Evolutionary conservation across 2,888 invertebrate genomes (phyloP).

Genomic region (Itoplectis maculator): DNA sequence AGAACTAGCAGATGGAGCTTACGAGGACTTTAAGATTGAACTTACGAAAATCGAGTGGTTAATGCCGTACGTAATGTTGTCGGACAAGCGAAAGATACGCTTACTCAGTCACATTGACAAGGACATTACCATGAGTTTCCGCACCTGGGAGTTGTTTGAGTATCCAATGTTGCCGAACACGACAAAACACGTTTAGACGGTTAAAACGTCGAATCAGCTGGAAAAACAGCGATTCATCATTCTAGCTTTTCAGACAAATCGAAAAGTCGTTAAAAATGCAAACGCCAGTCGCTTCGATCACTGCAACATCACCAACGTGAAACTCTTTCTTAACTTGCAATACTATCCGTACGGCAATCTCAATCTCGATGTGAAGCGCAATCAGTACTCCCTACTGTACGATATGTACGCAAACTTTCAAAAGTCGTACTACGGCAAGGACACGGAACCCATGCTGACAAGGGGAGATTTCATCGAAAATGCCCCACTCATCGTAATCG

Average conservation of each 20-base stretch:
- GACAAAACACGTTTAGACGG: constrained; percentile 75
- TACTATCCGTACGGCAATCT: constrained; percentile 77
- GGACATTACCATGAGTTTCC: constrained; percentile 71
- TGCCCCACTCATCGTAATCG: constrained; percentile 22
- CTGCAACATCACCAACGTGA: constrained; percentile 79
- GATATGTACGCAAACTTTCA: constrained; percentile 74
- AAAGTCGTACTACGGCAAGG: constrained; percentile 22
- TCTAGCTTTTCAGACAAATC: constrained; percentile 80
- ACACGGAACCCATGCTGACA: constrained; percentile 28
- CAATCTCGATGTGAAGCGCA: constrained; percentile 69
- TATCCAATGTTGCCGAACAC: constrained; percentile 79
- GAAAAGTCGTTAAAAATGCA: constrained; percentile 73
- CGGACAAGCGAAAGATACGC: constrained; percentile 63
- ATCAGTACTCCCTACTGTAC: constrained; percentile 70
- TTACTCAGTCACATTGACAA: constrained; percentile 64
- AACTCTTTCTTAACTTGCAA: constrained; percentile 79
- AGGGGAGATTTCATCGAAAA: constrained; percentile 25
- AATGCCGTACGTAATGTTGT: constrained; percentile 64
- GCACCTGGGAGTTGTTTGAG: constrained; percentile 81
- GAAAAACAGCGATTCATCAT: constrained; percentile 82
- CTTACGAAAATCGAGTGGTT: constrained; percentile 68
- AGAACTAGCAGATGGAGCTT: constrained; percentile 61
- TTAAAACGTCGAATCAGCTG: constrained; percentile 75
- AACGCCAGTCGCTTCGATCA: constrained; percentile 72
- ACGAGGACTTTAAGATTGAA: constrained; percentile 74